Evolutionary conservation across 2,797 vertebrate genomes (phyloP).

Genomic region (Aulostomus chinensis): DNA sequence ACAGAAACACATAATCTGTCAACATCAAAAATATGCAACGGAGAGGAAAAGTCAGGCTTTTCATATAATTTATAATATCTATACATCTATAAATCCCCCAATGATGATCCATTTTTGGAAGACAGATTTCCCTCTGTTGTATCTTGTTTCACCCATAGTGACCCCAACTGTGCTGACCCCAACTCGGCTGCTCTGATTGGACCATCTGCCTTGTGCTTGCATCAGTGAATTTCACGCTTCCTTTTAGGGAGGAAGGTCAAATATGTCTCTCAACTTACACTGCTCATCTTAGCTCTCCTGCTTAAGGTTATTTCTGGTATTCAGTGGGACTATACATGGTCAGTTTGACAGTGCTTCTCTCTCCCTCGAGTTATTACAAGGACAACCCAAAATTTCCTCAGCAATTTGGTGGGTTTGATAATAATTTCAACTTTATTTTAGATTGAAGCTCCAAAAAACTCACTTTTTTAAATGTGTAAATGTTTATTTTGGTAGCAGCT

Average conservation of each 20-base stretch:
- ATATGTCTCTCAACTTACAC: constrained; percentile 29
- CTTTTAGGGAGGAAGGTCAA: constrained; percentile 19
- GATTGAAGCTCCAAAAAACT: background rate
- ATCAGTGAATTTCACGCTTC: constrained; percentile 20
- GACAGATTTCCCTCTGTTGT: too few species aligned
- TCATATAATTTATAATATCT: too few species aligned
- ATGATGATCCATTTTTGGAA: too few species aligned
- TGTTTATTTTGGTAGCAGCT: constrained; percentile 12
- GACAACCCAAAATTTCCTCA: background rate
- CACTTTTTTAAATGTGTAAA: too few species aligned
- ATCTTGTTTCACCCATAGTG: too few species aligned
- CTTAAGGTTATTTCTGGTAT: constrained; percentile 29
- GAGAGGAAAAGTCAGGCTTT: too few species aligned
- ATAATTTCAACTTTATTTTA: background rate
- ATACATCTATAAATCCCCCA: too few species aligned
- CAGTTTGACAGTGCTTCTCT: background rate
- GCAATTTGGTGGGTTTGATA: background rate
- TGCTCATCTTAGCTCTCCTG: constrained; percentile 15
- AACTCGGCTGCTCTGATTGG: constrained; percentile 1
- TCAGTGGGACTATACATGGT: constrained; percentile 7
- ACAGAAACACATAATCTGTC: too few species aligned
- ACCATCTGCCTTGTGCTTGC: constrained; percentile 5
- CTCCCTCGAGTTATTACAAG: background rate
- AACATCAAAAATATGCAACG: too few species aligned
- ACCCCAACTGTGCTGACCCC: background rate